These are phyloP conservation scores for Drosophila fulvimacula DNA, from an alignment of 2,888 invertebrate species.

Conservation along the genomic window DNA sequence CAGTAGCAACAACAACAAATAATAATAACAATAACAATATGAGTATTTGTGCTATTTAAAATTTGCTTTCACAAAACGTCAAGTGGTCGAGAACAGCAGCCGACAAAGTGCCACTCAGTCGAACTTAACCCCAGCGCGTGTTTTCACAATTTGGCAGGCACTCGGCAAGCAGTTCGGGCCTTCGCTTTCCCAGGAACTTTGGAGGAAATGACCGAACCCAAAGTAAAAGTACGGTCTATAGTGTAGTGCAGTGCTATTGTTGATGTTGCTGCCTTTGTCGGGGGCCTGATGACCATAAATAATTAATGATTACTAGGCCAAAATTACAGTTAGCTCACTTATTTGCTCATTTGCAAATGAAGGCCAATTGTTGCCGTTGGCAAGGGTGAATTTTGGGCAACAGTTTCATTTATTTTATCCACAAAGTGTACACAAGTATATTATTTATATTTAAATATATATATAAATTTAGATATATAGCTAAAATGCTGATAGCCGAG, in stretches of 20 bases:
- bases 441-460: conserved; percentile 5
- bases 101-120: conserved; percentile 69
- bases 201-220: conserved; percentile 25
- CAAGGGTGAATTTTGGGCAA: conserved; percentile 29
- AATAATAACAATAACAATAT: conserved; percentile 48
- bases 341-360: conserved; percentile 80
- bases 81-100: conserved; percentile 70
- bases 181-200: conserved; percentile 21
- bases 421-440: conserved; percentile 36
- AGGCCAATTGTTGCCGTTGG: conserved; percentile 72
- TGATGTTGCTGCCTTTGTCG: conserved; percentile 23
- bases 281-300: conserved; percentile 75
- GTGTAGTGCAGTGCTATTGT: conserved; percentile 29
- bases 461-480: neutral
- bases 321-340: conserved; percentile 82
- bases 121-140: conserved; percentile 57
- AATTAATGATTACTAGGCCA: conserved; percentile 81
- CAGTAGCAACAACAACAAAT: neutral
- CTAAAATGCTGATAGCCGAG: neutral
- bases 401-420: conserved; percentile 66
- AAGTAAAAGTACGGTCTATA: conserved; percentile 22
- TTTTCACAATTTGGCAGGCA: conserved; percentile 33
- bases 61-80: conserved; percentile 70
- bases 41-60: conserved; percentile 76
- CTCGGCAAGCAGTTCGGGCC: conserved; percentile 1